Evolutionary conservation across 2,888 invertebrate genomes (phyloP), one percentile per base, ranked within the genome.

Genomic region (Taphrorychus bicolor): DNA sequence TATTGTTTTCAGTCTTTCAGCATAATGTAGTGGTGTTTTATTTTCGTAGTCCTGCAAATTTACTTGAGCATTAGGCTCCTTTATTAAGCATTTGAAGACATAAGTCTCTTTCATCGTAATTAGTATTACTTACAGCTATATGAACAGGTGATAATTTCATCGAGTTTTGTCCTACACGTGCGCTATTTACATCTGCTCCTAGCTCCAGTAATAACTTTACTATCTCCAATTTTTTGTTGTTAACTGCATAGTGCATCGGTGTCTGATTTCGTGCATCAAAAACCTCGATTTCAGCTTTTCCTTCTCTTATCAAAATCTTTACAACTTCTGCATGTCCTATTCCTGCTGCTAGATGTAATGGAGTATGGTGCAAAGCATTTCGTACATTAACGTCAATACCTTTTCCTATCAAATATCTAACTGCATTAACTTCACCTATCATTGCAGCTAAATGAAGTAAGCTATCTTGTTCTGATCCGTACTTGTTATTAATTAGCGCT

Each of bases 251-350:
- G 21, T 11, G 51, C 65, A 65, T 65, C 59, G 42, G 42, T 42
- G 42, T 42, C 42, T 42, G 42, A 42, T 42, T 42, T 42, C 42
- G 42, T 42, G 42, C 42, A 42, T 42, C 42, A 42, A 42, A 42
- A 57, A 19, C 21, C 59, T 65, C 65, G 62, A 64, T 49, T 62
- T 64, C 60, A 65, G 65, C 65, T 65, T 66, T 65, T 65, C 65
- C 65, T 65, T 65, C 22, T 23, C 65, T 65, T 65, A 65, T 62
- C 51, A 23, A 23, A 23, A 42, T n/a, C 42, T n/a, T 16, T 23
- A 23, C 24, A 23, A 23, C 24, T n/a, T 51, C 19, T 19, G n/a
- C 2, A 21, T 51, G 51, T 1, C 51, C 51, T 19, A 11, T 17
- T 14, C 18, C 51, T 21, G 51, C 51, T 51, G 51, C 51, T 19